A percentile compares a stretch with the other conserved stretches of the same genome.
Conservation (phyloP, 2,113 vertebrate species). For the Tor tambroides region DNA sequence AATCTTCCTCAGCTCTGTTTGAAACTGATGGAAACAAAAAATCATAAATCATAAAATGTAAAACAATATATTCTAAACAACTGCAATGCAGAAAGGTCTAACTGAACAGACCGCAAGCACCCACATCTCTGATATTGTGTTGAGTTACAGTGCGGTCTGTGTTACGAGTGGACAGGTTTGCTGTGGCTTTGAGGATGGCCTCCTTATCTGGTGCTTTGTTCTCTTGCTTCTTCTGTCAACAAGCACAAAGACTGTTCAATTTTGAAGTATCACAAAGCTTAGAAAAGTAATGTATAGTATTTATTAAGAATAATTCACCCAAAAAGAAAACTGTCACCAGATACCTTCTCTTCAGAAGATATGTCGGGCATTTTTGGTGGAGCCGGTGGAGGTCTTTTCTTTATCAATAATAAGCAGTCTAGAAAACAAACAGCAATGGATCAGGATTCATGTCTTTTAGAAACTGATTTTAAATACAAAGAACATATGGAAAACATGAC, state of each 20-base stretch:
- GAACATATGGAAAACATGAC: background rate
- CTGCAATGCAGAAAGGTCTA: background rate
- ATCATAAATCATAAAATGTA: background rate
- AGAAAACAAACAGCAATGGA: conserved; percentile 9
- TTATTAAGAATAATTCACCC: background rate
- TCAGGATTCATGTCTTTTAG: background rate
- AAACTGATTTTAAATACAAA: background rate
- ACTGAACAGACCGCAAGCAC: conserved; percentile 53
- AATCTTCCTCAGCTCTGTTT: conserved; percentile 97
- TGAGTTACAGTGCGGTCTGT: conserved; percentile 86
- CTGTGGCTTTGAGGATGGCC: conserved; percentile 90
- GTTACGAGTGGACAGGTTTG: conserved; percentile 81
- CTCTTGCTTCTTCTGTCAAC: conserved; percentile 89
- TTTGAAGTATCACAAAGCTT: background rate
- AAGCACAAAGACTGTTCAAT: conserved; percentile 20
- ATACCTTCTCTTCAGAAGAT: conserved; percentile 91
- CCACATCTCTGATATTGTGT: conserved; percentile 93
- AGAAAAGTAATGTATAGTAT: background rate
- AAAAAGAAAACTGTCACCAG: background rate
- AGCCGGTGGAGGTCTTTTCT: conserved; percentile 82
- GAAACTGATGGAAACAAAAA: conserved; percentile 81
- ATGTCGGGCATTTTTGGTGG: conserved; percentile 90
- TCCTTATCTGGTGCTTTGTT: conserved; percentile 97
- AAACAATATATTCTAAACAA: background rate
- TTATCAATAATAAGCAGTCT: conserved; percentile 91